Evolutionary conservation across 2,113 vertebrate genomes (phyloP), one percentile per base, ranked within the genome.

Genomic region (Melanotaenia duboulayi): DNA sequence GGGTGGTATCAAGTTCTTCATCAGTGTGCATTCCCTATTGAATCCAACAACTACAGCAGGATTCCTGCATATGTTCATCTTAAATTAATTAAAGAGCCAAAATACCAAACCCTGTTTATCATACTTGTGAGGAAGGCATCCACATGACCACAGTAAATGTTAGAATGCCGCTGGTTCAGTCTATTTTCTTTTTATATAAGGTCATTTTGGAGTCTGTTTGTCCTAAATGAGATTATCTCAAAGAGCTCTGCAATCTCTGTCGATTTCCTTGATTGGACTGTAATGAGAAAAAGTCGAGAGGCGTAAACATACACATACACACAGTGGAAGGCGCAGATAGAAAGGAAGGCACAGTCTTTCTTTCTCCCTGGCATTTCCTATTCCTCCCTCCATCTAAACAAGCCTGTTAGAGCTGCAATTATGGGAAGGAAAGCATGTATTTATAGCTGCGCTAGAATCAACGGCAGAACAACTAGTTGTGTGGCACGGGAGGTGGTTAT

Each of bases 361-460:
- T 78, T 81, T 59, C 66, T 84, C 66, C 70, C 50, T 64, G 85
- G 83, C 82, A 84, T 84, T 83, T 89, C 84, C 74, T 83, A 73
- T 76, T 81, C 62, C 82, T 90, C 86, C 82, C 77, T 87, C 76
- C 88, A 80, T 87, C 82, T 82, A 90, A 92, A 92, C 92, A 92
- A 87, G 84, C 71, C 80, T 35, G 76, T 83, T 51, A 55, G 74
- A 83, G 82, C 86, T 91, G 88, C 89, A 92, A 90, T 93, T 92
- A 91, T 84, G 83, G 86, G 92, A 88, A 92, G 89, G 87, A 91
- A 93, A 90, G 67, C 81, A 81, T 90, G 86, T 94, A 94, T 94
- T 93, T 94, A 93, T 94, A 94, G 91, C 81, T 66, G 70, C 80
- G 78, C 72, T 61, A 86, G 83, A 81, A 92, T 89, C 89, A 89